Percentiles rank a stretch among this genome's conserved stretches.
Conservation (phyloP, 1,140 invertebrate species). For the Ceratina australensis region DNA sequence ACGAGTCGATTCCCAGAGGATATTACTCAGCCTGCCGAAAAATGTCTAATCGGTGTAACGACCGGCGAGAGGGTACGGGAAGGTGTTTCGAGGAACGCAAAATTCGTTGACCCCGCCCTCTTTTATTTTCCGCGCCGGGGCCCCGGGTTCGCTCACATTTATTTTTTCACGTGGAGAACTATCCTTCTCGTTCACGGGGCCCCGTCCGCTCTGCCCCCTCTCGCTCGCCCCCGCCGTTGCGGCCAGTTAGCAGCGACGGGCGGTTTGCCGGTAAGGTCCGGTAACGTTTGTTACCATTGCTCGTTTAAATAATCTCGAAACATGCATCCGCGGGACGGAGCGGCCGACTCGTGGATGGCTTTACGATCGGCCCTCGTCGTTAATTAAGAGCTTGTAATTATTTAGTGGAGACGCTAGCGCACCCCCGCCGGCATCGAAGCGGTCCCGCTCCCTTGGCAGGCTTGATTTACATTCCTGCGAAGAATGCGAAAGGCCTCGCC, state of each 20-base stretch:
- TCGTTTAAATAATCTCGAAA: constrained; percentile 78
- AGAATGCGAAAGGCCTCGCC: constrained; percentile 63
- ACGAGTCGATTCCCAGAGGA: not conserved
- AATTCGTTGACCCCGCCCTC: constrained; percentile 42
- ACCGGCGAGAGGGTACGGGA: not conserved
- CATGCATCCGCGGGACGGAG: constrained; percentile 72
- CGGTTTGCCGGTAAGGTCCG: constrained; percentile 59
- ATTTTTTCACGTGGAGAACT: constrained; percentile 44
- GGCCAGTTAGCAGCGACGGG: constrained; percentile 56
- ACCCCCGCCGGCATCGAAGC: constrained; percentile 75
- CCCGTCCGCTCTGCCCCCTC: not conserved
- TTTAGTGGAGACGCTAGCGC: constrained; percentile 78
- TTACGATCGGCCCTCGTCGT: constrained; percentile 77
- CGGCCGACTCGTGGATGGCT: constrained; percentile 72
- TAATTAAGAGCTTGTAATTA: constrained; percentile 80
- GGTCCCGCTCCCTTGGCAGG: constrained; percentile 62
- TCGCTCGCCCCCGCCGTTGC: not conserved
- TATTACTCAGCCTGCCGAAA: not conserved
- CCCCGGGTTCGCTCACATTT: constrained; percentile 40
- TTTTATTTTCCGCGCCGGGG: constrained; percentile 35
- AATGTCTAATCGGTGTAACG: not conserved
- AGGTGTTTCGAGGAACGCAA: not conserved
- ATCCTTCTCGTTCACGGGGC: no score
- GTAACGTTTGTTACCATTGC: constrained; percentile 70
- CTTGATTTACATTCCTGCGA: constrained; percentile 74